phyloP scores from a whole-genome alignment of 2,888 invertebrate genomes.

The Pyrrhia umbra region DNA sequence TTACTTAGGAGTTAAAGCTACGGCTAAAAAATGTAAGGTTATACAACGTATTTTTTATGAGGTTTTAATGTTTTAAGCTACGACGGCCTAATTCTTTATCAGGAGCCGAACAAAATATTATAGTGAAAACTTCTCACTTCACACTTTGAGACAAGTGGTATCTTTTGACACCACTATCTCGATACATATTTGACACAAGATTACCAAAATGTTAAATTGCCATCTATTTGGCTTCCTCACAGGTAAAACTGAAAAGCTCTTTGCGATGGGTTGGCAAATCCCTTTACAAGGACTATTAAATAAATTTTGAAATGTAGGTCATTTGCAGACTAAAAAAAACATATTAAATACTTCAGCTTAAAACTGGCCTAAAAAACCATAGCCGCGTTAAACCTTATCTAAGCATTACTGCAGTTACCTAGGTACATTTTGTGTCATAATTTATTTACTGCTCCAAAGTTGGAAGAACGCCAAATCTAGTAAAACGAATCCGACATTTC shows the following conservation, averaged over 20 bases:
- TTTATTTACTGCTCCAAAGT: constrained; percentile 69
- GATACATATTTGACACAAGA: too few species aligned
- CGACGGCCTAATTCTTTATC: not conserved
- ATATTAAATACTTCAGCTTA: not conserved
- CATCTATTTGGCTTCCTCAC: too few species aligned
- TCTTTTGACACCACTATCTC: too few species aligned
- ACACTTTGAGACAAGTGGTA: too few species aligned
- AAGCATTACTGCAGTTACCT: constrained; percentile 56
- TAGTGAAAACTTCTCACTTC: too few species aligned
- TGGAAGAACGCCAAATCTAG: constrained; percentile 71
- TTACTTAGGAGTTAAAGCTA: constrained; percentile 49
- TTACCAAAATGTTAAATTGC: too few species aligned
- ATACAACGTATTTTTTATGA: constrained; percentile 22
- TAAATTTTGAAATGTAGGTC: too few species aligned
- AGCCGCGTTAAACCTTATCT: constrained; percentile 44
- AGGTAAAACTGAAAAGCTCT: too few species aligned
- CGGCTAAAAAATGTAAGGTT: constrained; percentile 43
- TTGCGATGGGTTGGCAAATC: too few species aligned
- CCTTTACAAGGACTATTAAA: too few species aligned
- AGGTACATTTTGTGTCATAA: constrained; percentile 67
- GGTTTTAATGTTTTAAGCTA: not conserved
- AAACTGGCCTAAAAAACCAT: constrained; percentile 16
- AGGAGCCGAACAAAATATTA: too few species aligned
- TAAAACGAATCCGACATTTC: constrained; percentile 72
- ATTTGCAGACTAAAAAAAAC: not conserved